phyloP scores from a whole-genome alignment of 2,113 vertebrate species.

The Xyrauchen texanus region DNA sequence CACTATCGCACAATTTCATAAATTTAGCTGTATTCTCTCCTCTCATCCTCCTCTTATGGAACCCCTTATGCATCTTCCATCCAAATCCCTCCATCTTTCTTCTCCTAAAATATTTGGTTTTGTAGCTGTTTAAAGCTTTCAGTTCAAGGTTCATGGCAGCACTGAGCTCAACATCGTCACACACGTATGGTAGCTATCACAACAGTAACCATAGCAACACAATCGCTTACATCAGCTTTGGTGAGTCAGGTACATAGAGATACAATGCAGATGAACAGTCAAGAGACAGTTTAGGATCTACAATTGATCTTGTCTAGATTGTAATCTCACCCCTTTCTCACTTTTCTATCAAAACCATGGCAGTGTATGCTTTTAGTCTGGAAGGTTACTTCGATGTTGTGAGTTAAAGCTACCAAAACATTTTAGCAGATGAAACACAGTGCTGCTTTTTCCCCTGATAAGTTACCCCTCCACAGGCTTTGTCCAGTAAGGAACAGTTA shows the following conservation, averaged over 20 bases:
- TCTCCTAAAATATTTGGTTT: conserved; percentile 77
- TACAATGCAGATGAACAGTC: not conserved
- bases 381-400: conserved; percentile 20
- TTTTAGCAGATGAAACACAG: conserved; percentile 27
- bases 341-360: not conserved
- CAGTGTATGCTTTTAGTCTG: conserved; percentile 29
- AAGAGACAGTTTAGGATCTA: not conserved
- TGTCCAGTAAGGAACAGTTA: conserved; percentile 14
- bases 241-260: not conserved
- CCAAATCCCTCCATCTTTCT: conserved; percentile 61
- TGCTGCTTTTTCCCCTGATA: conserved; percentile 57
- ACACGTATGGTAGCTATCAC: not conserved
- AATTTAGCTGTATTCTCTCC: conserved; percentile 38
- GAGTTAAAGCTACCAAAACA: conserved; percentile 21
- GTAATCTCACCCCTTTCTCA: not conserved
- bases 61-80: conserved; percentile 29
- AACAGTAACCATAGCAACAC: conserved; percentile 42
- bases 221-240: conserved; percentile 4
- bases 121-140: conserved; percentile 87
- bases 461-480: conserved; percentile 31
- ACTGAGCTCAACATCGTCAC: conserved; percentile 52
- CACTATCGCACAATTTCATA: conserved; percentile 46
- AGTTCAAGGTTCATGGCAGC: conserved; percentile 65
- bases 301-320: not conserved
- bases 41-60: conserved; percentile 52